Base-by-base conservation (phyloP, 2,888 invertebrate genomes). In the Chorisops tibialis region DNA sequence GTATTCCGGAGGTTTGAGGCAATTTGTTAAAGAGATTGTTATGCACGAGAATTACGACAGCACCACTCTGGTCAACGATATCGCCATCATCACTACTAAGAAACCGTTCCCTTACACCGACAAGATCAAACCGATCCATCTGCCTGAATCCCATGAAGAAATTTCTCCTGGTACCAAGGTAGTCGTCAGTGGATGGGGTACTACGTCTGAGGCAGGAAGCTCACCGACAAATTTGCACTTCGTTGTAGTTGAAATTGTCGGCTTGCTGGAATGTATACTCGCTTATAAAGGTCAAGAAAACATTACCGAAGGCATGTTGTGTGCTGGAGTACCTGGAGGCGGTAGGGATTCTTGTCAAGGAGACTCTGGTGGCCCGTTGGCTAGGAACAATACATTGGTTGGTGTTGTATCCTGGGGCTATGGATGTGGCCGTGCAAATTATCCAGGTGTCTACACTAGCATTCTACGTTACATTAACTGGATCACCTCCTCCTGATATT, bases 61-160 rank as follows among this genome's bases (percentile, higher is more conserved):
- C 18, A 59, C 63, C 0, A 72, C 74, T 30, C 79, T 80, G 75
- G 81, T 83, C 63, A 79, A 78, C 63, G 85, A 85, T 59, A 75
- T 85, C 12, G 84, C 83, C 0, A 67, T 85, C 0, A 67, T 85
- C 1, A 68, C 68, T 19, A 12, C 56, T 1, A 24, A 19, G 35
- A 43, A 43, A 21, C 9, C 41, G 5, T 60, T 60, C 6, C n/a
- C 19, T 4, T 37, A 61, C 37, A 59, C 49, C 38, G 38, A 37
- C 12, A 22, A 37, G 3, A 63, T 61, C n/a, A 30, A 61, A 39
- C 16, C 61, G 18, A 61, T 66, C 11, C n/a, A 35, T 24, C 48
- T 67, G 6, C 63, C 65, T 2, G 51, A 41, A n/a, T 22, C 43
- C 4, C 50, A 49, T 2, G 60, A 65, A 39, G 39, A 45, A 4